These are phyloP conservation scores for Myotis daubentonii DNA, from an alignment of 2,797 vertebrate genomes.

Conservation along the genomic window DNA sequence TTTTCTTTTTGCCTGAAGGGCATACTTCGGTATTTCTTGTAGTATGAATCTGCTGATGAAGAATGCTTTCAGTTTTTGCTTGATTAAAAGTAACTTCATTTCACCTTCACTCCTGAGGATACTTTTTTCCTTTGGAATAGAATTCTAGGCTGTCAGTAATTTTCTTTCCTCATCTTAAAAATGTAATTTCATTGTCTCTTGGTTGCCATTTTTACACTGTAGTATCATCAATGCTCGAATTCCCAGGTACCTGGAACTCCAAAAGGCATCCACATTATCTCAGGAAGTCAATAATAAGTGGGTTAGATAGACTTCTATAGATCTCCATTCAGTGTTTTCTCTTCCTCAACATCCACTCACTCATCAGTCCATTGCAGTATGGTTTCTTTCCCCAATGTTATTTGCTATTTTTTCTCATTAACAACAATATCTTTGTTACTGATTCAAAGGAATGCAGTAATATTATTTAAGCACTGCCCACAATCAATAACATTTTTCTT, in stretches of 20 bases:
- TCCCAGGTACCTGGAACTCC: background rate
- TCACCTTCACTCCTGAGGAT: background rate
- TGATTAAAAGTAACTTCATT: conserved; percentile 43
- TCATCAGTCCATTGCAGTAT: background rate
- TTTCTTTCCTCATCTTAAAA: background rate
- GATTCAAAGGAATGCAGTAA: background rate
- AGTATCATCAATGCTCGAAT: background rate
- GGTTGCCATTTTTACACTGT: background rate
- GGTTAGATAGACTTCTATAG: background rate
- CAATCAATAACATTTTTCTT: background rate
- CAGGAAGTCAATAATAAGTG: background rate
- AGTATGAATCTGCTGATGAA: background rate
- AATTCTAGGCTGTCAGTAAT: background rate
- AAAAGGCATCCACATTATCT: conserved; percentile 8
- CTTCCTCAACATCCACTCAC: background rate
- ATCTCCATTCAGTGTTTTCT: background rate
- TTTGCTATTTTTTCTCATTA: background rate
- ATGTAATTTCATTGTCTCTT: conserved; percentile 31
- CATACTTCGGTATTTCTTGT: background rate
- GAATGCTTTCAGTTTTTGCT: conserved; percentile 8
- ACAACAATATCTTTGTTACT: background rate
- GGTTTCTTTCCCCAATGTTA: background rate
- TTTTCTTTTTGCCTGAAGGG: background rate
- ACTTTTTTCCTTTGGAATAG: background rate
- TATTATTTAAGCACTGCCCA: background rate